Percentiles rank a stretch among this genome's conserved stretches.
These are phyloP conservation scores for Drosophila nasuta DNA, from an alignment of 1,140 invertebrate species.

Conservation along the genomic window DNA sequence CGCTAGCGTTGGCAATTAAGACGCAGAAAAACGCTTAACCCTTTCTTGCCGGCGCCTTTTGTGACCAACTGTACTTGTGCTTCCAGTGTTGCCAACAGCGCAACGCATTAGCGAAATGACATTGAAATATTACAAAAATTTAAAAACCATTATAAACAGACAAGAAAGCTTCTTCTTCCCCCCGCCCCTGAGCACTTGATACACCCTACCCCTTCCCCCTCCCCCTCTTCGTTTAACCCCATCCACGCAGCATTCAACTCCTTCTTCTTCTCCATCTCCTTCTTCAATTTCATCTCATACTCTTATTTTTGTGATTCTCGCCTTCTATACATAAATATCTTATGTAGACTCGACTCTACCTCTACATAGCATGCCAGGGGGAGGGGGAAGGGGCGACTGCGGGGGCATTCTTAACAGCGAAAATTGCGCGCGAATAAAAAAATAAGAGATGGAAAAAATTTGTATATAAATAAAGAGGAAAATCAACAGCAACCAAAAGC, in stretches of 20 bases:
- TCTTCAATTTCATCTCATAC: neutral
- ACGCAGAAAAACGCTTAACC: constrained; percentile 22
- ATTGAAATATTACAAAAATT: constrained; percentile 82
- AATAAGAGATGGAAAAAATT: constrained; percentile 35
- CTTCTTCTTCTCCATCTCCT: constrained; percentile 5
- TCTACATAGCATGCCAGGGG: neutral
- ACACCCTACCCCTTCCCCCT: neutral
- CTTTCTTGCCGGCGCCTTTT: constrained; percentile 35
- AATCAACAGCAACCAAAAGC: constrained; percentile 60
- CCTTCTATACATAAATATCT: constrained; percentile 55
- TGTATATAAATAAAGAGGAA: constrained; percentile 51
- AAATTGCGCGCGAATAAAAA: constrained; percentile 76
- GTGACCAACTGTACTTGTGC: constrained; percentile 70
- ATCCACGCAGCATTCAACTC: constrained; percentile 10
- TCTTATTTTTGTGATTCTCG: neutral
- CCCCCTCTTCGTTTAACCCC: neutral
- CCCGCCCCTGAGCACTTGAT: neutral
- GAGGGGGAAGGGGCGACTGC: neutral
- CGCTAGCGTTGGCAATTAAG: constrained; percentile 40
- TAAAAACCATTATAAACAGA: constrained; percentile 81
- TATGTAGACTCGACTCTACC: constrained; percentile 21
- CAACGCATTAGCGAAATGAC: constrained; percentile 74
- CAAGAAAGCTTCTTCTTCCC: constrained; percentile 21
- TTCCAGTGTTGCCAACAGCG: constrained; percentile 21
- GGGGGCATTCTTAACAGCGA: constrained; percentile 53